Base-by-base conservation (phyloP, 2,113 vertebrate species). In the Arvicanthis niloticus region DNA sequence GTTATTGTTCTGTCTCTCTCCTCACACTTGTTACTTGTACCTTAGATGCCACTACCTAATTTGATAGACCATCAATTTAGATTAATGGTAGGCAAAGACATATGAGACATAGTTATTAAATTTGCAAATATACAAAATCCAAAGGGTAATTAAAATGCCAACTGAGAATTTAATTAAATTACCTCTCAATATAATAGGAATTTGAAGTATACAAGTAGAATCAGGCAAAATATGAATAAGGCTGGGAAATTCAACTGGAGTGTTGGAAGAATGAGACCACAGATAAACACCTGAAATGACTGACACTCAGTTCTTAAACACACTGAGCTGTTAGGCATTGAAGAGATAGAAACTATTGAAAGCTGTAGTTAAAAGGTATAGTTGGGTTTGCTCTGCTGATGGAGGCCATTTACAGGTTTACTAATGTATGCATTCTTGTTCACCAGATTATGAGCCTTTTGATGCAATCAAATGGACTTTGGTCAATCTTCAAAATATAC, bases 131-230 rank as follows among this genome's bases (percentile, higher is more conserved):
- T 62, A 90, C 73, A 73, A 93, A 84, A 90, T 75, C 78, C 11
- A 11, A 91, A 34, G 42, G 10, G 62, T 2, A 82, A 84, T 93
- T 92, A 84, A 84, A 60, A 80, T 62, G 2, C 45, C 82, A 29
- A 24, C 68, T 88, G 62, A 89, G 53, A 22, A 78, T 78, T 95
- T 96, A 87, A 91, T 92, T 96, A 93, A 97, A 82, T 94, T 31
- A 62, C 37, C n/a, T 73, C 7, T 80, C 24, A 92, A 91, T 48
- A 73, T 75, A n/a, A 10, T n/a, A 62, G 58, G 26, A 22, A 81
- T 76, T 42, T 60, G 16, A 31, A 95, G 12, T 7, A 0, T 42
- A 73, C 3, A 58, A 26, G 8, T 51, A 42, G 77, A 91, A 51
- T 40, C 40, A 94, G 7, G 17, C 60, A 93, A 19, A 82, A 78